A percentile compares a stretch with the other conserved stretches of the same genome.
phyloP scores from a whole-genome alignment of 2,888 invertebrate species.

The Apotomis capreana region DNA sequence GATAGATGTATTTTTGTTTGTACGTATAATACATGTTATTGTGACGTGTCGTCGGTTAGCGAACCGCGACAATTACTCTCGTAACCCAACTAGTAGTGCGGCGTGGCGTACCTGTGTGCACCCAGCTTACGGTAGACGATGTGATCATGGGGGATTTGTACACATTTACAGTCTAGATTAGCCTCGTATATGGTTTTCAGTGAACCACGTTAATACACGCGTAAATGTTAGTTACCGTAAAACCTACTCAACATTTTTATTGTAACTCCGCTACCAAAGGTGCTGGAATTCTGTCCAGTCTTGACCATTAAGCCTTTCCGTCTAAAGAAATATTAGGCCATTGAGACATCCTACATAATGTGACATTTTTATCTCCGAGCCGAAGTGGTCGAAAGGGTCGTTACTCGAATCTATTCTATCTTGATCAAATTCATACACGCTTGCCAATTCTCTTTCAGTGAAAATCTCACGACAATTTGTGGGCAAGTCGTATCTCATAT shows the following conservation, averaged over 20 bases:
- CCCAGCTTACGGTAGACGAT: neutral
- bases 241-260: neutral
- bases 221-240: too few relatives aligned
- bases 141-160: neutral
- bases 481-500: conserved; percentile 42
- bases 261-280: neutral
- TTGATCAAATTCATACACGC: conserved; percentile 39
- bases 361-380: conserved; percentile 30
- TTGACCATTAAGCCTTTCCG: neutral
- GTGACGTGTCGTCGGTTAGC: neutral
- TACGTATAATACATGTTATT: neutral
- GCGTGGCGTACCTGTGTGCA: neutral
- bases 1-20: too few relatives aligned
- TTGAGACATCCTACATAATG: conserved; percentile 20
- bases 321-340: conserved; percentile 12
- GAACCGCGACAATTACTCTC: neutral
- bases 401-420: conserved; percentile 36
- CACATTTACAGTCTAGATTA: neutral
- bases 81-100: neutral
- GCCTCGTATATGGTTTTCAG: neutral
- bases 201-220: too few relatives aligned
- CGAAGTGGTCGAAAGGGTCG: conserved; percentile 26
- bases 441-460: conserved; percentile 39
- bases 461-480: conserved; percentile 42
- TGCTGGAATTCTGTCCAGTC: conserved; percentile 12